phyloP scores from a whole-genome alignment of 30 jellyfish, hydroid and myxozoan genomes.

The Hydra vulgaris region DNA sequence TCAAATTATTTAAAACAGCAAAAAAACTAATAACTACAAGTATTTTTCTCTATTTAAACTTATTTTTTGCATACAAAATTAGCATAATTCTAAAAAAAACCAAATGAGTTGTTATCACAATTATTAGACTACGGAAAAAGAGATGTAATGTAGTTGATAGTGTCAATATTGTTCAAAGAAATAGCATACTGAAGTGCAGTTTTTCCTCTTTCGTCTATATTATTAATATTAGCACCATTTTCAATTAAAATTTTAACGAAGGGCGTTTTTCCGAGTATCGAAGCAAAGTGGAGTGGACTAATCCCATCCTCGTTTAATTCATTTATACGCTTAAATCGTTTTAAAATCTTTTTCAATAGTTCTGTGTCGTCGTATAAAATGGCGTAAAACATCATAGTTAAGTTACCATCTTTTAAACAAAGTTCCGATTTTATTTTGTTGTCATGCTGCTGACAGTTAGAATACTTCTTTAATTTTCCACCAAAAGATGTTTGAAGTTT shows the following conservation, averaged over 20 bases:
- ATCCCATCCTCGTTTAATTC: conserved; percentile 1
- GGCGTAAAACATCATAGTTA: background rate
- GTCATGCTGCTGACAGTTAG: background rate
- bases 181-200: conserved; percentile 2
- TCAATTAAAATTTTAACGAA: background rate
- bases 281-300: conserved; percentile 1
- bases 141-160: background rate
- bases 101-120: too few relatives aligned
- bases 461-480: background rate
- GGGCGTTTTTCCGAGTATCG: background rate
- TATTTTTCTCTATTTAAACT: too few relatives aligned
- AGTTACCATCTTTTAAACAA: background rate
- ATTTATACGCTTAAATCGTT: background rate
- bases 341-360: background rate
- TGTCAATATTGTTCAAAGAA: background rate
- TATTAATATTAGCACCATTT: background rate
- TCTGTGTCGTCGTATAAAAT: background rate
- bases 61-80: too few relatives aligned
- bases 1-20: too few relatives aligned
- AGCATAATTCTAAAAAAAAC: too few relatives aligned
- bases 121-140: too few relatives aligned
- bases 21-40: too few relatives aligned
- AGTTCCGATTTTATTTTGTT: background rate
- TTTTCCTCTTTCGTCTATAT: background rate
- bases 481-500: background rate